A percentile compares a stretch with the other conserved stretches of the same genome.
Conservation (phyloP, 2,113 vertebrate genomes). For the Eudyptes chrysolophus region DNA sequence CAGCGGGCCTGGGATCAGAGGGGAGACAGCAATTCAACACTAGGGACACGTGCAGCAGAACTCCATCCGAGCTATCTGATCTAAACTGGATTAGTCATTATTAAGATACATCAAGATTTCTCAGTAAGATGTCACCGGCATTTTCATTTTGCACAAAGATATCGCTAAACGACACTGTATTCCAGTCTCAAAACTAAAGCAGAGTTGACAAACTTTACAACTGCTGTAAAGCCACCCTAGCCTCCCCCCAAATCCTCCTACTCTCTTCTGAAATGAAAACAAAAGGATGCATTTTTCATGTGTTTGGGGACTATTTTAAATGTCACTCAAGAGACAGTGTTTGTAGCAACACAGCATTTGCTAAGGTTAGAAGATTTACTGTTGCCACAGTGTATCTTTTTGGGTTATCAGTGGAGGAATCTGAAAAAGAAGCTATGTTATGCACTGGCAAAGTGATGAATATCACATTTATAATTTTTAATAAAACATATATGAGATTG, state of each 20-base stretch:
- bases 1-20: constrained; percentile 78
- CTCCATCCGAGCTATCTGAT: fast-evolving
- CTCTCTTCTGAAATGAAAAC: neutral
- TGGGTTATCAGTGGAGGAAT: neutral
- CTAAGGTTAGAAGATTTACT: neutral
- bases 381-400: neutral
- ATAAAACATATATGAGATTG: neutral
- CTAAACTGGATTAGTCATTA: neutral
- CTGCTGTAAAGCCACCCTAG: neutral
- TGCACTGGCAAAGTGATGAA: neutral
- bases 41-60: fast-evolving
- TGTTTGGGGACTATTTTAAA: neutral
- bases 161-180: neutral
- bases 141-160: neutral
- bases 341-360: neutral
- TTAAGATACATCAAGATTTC: neutral
- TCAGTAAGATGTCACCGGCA: fast-evolving
- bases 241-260: neutral
- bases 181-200: neutral
- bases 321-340: neutral
- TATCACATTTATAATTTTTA: neutral
- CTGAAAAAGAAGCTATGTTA: neutral
- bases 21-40: neutral
- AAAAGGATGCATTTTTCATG: neutral
- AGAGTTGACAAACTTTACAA: neutral